Evolutionary conservation across 1,140 invertebrate genomes (phyloP).

Genomic region (Diuraphis noxia): DNA sequence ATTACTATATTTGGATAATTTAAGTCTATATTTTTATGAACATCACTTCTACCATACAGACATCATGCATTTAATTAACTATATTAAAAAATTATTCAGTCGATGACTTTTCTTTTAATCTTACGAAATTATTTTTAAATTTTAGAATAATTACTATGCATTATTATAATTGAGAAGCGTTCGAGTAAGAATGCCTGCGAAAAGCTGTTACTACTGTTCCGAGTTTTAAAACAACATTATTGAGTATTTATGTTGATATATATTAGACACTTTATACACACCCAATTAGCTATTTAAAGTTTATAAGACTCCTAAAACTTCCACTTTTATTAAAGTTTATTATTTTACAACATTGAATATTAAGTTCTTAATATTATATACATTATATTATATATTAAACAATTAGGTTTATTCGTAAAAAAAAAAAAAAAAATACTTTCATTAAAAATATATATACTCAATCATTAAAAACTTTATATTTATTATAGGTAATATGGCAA

Average conservation of each 20-base stretch:
- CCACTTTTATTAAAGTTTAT: background rate
- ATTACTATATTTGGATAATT: background rate
- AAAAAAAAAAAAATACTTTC: background rate
- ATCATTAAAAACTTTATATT: background rate
- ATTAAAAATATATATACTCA: background rate
- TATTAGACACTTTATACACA: background rate
- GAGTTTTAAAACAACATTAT: slow-evolving; percentile 7
- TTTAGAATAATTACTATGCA: background rate
- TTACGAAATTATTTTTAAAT: background rate
- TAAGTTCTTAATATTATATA: background rate
- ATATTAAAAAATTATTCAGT: background rate
- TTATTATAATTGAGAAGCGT: background rate
- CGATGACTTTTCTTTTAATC: background rate
- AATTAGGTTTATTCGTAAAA: background rate
- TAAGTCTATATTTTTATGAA: background rate
- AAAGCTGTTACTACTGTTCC: background rate
- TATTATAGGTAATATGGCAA: background rate
- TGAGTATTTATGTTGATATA: background rate
- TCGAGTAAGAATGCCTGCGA: background rate
- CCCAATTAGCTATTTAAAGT: background rate
- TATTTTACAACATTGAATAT: slow-evolving; percentile 3
- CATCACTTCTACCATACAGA: background rate
- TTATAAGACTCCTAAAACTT: slow-evolving; percentile 1
- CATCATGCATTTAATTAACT: background rate
- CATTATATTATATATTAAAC: too few relatives aligned